These are phyloP conservation scores for Tetragonisca angustula DNA, from an alignment of 2,888 invertebrate genomes.

Conservation along the genomic window DNA sequence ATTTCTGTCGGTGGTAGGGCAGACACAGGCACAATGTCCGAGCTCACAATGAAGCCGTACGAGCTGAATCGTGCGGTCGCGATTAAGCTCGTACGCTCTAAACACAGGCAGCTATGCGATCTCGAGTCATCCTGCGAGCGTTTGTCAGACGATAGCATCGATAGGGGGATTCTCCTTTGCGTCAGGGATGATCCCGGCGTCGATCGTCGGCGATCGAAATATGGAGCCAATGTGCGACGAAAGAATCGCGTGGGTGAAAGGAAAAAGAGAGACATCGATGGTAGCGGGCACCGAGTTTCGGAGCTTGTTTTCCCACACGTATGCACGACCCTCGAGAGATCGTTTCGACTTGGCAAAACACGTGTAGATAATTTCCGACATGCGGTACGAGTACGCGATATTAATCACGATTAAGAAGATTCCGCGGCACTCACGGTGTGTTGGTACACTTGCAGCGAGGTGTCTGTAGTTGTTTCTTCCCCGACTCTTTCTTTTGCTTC, in stretches of 20 bases:
- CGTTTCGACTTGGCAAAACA: slow-evolving; percentile 73
- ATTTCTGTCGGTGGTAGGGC: slow-evolving; percentile 58
- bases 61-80: slow-evolving; percentile 61
- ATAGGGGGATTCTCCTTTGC: slow-evolving; percentile 22
- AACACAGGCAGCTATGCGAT: slow-evolving; percentile 22
- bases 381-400: slow-evolving; percentile 74
- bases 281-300: slow-evolving; percentile 55
- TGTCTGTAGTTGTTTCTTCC: background rate
- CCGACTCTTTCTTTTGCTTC: background rate
- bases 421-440: slow-evolving; percentile 59
- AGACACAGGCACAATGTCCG: slow-evolving; percentile 23
- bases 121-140: slow-evolving; percentile 26
- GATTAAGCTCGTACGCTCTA: slow-evolving; percentile 50
- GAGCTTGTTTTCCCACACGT: slow-evolving; percentile 75
- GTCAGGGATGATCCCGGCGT: slow-evolving; percentile 21
- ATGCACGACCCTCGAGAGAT: slow-evolving; percentile 50
- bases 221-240: slow-evolving; percentile 21
- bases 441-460: background rate
- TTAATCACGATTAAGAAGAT: slow-evolving; percentile 80
- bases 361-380: slow-evolving; percentile 78
- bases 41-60: slow-evolving; percentile 50
- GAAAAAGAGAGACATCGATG: slow-evolving; percentile 47
- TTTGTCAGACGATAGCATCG: slow-evolving; percentile 37
- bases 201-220: slow-evolving; percentile 2
- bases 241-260: slow-evolving; percentile 41